Conservation (phyloP, 2,888 invertebrate species). For the Sminthurinus aureus region DNA sequence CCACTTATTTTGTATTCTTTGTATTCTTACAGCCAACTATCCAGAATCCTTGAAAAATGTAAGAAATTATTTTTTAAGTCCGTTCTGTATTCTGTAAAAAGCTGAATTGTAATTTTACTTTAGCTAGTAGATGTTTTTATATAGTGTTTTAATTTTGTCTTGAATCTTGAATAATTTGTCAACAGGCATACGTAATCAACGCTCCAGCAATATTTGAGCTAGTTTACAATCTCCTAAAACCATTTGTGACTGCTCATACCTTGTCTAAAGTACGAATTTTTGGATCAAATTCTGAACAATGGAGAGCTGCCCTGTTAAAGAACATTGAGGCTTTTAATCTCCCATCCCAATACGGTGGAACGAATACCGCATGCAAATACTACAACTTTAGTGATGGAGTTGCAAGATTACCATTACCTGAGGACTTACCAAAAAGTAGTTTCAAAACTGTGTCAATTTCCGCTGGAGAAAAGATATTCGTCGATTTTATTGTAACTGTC, state of each 20-base stretch:
- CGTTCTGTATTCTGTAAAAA: too few species aligned
- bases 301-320: constrained; percentile 39
- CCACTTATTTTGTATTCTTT: neutral
- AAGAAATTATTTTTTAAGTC: constrained; percentile 1
- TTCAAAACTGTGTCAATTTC: constrained; percentile 44
- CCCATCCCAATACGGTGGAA: constrained; percentile 48
- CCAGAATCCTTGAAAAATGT: constrained; percentile 26
- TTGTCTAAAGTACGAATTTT: constrained; percentile 43
- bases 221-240: constrained; percentile 48
- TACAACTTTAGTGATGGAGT: constrained; percentile 24
- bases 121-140: too few species aligned
- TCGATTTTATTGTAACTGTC: constrained; percentile 40
- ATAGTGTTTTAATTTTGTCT: too few species aligned
- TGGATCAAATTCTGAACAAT: constrained; percentile 30
- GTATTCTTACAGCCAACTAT: constrained; percentile 18
- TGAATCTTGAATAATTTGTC: constrained; percentile 6
- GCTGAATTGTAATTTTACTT: neutral
- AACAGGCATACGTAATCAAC: constrained; percentile 24
- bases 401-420: neutral
- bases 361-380: constrained; percentile 1
- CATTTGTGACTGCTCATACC: constrained; percentile 44
- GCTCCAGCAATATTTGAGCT: constrained; percentile 49
- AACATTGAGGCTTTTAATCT: constrained; percentile 42
- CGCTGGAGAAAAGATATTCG: constrained; percentile 44
- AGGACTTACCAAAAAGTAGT: neutral